A percentile compares a stretch with the other conserved stretches of the same genome.
Evolutionary conservation across 2,113 vertebrate species (phyloP).

Genomic region (Columba livia): DNA sequence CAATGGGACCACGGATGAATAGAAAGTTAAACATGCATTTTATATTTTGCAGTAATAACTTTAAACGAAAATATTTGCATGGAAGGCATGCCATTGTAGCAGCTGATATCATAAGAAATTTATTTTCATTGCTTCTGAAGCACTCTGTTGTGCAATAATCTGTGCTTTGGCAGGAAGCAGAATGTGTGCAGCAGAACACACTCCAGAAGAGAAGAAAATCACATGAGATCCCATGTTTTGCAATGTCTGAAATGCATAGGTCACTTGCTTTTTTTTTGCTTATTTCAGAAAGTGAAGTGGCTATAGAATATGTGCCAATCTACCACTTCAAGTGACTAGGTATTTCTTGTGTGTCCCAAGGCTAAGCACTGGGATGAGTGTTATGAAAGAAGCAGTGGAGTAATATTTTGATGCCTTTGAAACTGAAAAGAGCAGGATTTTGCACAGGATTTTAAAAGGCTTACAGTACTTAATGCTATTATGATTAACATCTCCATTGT

Average conservation of each 20-base stretch:
- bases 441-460: constrained; percentile 1
- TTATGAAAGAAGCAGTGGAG: constrained; percentile 4
- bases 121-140: not conserved
- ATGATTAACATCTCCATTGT: not conserved
- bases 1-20: not conserved
- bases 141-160: not conserved
- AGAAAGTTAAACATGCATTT: not conserved
- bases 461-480: not conserved
- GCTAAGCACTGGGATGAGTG: not conserved
- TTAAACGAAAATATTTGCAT: not conserved
- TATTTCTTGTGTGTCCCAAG: not conserved
- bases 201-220: not conserved
- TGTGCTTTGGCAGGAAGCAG: not conserved
- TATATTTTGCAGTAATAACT: not conserved
- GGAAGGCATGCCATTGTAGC: not conserved
- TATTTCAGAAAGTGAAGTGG: not conserved
- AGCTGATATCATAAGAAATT: not conserved
- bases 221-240: not conserved
- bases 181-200: not conserved
- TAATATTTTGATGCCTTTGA: not conserved
- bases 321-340: not conserved
- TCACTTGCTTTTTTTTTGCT: not conserved
- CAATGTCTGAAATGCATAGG: rapidly evolving
- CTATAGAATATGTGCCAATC: not conserved
- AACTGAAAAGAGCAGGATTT: constrained; percentile 13